Evolutionary conservation across 2,888 invertebrate species (phyloP).

Genomic region (Didymodactylos carnosus): DNA sequence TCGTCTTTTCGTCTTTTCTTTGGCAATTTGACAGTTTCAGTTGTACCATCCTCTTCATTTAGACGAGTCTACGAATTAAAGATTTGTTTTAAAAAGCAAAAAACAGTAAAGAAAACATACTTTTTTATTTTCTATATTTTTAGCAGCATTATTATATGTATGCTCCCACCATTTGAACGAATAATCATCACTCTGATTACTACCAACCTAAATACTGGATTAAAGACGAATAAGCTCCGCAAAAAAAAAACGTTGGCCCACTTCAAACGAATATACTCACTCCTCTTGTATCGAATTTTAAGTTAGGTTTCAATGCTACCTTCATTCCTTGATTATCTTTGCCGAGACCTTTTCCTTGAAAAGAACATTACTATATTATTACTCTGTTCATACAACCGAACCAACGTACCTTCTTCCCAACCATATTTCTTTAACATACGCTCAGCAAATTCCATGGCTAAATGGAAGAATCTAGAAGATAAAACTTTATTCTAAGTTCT

Average conservation of each 20-base stretch:
- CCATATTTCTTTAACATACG: conserved; percentile 54
- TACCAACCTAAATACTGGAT: conserved; percentile 42
- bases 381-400: neutral
- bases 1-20: neutral
- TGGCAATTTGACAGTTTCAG: too few relatives aligned
- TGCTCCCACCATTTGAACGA: conserved; percentile 68
- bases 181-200: conserved; percentile 51
- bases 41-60: too few relatives aligned
- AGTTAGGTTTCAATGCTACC: conserved; percentile 52
- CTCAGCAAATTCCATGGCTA: conserved; percentile 44
- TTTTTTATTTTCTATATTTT: conserved; percentile 38
- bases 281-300: conserved; percentile 51
- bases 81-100: neutral
- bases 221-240: neutral
- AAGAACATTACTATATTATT: conserved; percentile 11
- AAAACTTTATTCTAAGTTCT: too few relatives aligned
- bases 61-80: too few relatives aligned
- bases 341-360: conserved; percentile 59
- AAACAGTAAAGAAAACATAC: neutral
- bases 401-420: conserved; percentile 52
- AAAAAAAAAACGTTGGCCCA: neutral
- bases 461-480: too few relatives aligned
- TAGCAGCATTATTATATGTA: conserved; percentile 52
- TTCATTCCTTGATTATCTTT: conserved; percentile 57
- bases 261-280: conserved; percentile 18